Evolutionary conservation across 2,888 invertebrate genomes (phyloP), one percentile per base, ranked within the genome.

Genomic region (Nephrotoma appendiculata): DNA sequence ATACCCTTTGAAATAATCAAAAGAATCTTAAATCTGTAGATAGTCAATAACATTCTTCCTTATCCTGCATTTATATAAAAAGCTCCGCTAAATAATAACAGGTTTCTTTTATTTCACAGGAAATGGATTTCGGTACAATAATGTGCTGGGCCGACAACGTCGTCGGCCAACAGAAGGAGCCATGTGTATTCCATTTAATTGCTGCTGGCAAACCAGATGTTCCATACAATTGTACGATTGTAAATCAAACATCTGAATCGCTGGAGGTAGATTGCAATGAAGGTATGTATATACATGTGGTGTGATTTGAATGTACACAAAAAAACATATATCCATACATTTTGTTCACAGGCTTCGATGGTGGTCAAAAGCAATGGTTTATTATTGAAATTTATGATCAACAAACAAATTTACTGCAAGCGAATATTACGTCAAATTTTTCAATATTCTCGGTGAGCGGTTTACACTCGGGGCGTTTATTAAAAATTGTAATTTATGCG

Each of bases 401-500:
- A 88, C 93, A 93, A 88, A 94, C 93, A 52, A 93, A 93, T 44
- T 90, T 92, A 43, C 91, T 94, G 48, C 93, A 94, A 90, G 94
- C 94, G 57, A 96, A 95, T 91, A 93, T 94, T 87, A 94, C 95
- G 86, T 94, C 95, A 52, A 93, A 94, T 88, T 94, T 94, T 89
- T 95, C 97, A 0, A 92, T 94, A 45, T 96, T 98, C 92, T 95
- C 95, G 87, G 95, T 97, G 0, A 94, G 94, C 88, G 95, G 95
- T 5, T 93, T 98, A 86, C 95, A 96, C 87, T 94, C 97, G 0
- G 97, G 96, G 6, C 95, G 95, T 89, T 93, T 95, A 15, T 93
- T 98, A 88, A 95, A 95, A 89, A 94, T 98, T 91, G 92, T 95
- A 86, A 94, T 98, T 88, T 97, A 96, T 91, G 95, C 97, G 1